These are phyloP conservation scores for Danio rerio DNA, from an alignment of 2,113 vertebrate species.

Conservation along the genomic window DNA sequence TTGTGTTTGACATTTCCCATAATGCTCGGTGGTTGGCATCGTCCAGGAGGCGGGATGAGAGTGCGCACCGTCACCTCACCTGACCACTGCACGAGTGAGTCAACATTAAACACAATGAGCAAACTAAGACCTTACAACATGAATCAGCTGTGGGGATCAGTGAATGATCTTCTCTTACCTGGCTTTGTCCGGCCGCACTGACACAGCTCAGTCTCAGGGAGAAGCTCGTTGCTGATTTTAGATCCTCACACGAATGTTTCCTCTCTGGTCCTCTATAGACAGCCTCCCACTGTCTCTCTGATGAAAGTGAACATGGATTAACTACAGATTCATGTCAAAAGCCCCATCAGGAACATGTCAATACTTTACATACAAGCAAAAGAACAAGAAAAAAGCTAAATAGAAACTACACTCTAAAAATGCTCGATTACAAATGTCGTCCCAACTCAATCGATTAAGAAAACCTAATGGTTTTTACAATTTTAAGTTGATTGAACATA, in stretches of 20 bases:
- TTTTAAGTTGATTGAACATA: too few species aligned
- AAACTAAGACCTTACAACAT: not conserved
- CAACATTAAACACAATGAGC: not conserved
- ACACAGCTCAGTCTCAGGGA: constrained; percentile 91
- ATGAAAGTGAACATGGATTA: constrained; percentile 53
- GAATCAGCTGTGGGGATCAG: not conserved
- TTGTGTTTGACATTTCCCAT: constrained; percentile 94
- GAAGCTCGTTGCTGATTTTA: constrained; percentile 92
- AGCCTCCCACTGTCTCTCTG: constrained; percentile 91
- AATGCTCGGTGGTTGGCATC: constrained; percentile 85
- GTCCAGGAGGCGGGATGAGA: constrained; percentile 87
- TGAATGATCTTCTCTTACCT: constrained; percentile 71
- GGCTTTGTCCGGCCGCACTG: constrained; percentile 95
- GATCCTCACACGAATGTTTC: constrained; percentile 85
- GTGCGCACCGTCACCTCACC: constrained; percentile 89
- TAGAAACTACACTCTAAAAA: not conserved
- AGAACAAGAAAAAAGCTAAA: too few species aligned
- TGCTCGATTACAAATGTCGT: too few species aligned
- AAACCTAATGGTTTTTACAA: too few species aligned
- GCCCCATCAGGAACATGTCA: not conserved
- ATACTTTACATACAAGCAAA: not conserved
- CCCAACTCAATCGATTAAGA: too few species aligned
- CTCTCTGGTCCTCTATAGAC: constrained; percentile 89
- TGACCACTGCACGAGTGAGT: constrained; percentile 78
- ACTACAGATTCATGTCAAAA: not conserved